Conservation (phyloP, 2,797 vertebrate species). For the Coranthus polyacanthus region DNA sequence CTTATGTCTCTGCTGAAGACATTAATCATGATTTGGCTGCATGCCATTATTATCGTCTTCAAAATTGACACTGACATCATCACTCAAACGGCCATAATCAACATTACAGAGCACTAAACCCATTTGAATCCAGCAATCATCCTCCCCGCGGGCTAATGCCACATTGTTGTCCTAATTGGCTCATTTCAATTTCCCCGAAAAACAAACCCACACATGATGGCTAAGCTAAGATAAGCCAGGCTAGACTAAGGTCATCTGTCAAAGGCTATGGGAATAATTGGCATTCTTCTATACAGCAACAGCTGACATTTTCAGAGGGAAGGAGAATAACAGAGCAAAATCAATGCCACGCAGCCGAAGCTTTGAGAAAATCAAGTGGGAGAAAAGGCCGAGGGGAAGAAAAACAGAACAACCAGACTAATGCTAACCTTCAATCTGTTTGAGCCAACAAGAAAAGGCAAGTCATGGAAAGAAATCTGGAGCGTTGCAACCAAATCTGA, state of each 20-base stretch:
- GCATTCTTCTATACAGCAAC: constrained; percentile 33
- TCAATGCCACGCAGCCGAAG: constrained; percentile 40
- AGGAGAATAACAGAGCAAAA: constrained; percentile 48
- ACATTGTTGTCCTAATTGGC: constrained; percentile 46
- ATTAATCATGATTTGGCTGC: constrained; percentile 31
- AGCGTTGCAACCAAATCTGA: constrained; percentile 64
- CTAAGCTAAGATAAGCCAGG: constrained; percentile 11
- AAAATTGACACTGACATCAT: constrained; percentile 35
- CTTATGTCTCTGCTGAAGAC: constrained; percentile 20
- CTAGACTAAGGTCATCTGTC: constrained; percentile 18
- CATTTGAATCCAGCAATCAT: constrained; percentile 46
- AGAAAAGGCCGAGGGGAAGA: constrained; percentile 46
- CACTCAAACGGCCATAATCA: constrained; percentile 38
- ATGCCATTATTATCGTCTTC: constrained; percentile 30
- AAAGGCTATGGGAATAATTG: constrained; percentile 28
- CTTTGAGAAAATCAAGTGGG: constrained; percentile 47
- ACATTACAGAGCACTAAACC: constrained; percentile 34
- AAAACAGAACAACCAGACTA: constrained; percentile 11
- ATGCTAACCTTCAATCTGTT: constrained; percentile 46
- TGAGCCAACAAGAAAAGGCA: constrained; percentile 17
- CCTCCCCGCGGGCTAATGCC: constrained; percentile 14
- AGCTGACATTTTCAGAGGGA: constrained; percentile 53
- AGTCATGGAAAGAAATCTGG: constrained; percentile 54
- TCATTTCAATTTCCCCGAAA: constrained; percentile 35
- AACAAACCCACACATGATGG: constrained; percentile 26